Evolutionary conservation across 2,888 invertebrate genomes (phyloP).

Genomic region (Pyrocoelia pectoralis): DNA sequence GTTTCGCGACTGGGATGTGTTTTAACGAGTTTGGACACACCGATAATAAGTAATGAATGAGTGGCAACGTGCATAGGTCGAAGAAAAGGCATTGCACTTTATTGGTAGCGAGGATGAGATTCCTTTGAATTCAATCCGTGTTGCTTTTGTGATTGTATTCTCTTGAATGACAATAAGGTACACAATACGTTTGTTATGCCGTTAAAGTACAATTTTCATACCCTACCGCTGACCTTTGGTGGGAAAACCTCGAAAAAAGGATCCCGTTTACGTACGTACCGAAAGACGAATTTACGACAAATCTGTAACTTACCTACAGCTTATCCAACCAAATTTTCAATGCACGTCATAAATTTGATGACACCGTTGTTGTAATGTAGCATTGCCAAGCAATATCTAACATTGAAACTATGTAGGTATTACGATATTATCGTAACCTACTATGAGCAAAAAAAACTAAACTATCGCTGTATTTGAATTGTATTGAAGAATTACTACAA

Average conservation of each 20-base stretch:
- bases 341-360: too few species aligned
- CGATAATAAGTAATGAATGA: too few species aligned
- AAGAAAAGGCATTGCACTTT: constrained; percentile 29
- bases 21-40: neutral
- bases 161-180: constrained; percentile 43
- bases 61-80: neutral
- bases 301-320: neutral
- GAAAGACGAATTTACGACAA: neutral
- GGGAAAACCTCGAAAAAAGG: constrained; percentile 31
- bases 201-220: constrained; percentile 42
- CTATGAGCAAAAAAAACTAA: too few species aligned
- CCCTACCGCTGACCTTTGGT: constrained; percentile 39
- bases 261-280: too few species aligned
- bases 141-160: constrained; percentile 40
- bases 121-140: constrained; percentile 41
- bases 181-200: constrained; percentile 42
- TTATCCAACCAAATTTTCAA: too few species aligned
- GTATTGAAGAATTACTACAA: too few species aligned
- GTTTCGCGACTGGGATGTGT: neutral
- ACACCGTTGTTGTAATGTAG: too few species aligned
- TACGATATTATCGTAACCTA: too few species aligned
- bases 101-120: constrained; percentile 26
- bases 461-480: too few species aligned
- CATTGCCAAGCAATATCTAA: too few species aligned
- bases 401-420: too few species aligned